Evolutionary conservation across 2,113 vertebrate genomes (phyloP).

Genomic region (Corythoichthys haematopterus): DNA sequence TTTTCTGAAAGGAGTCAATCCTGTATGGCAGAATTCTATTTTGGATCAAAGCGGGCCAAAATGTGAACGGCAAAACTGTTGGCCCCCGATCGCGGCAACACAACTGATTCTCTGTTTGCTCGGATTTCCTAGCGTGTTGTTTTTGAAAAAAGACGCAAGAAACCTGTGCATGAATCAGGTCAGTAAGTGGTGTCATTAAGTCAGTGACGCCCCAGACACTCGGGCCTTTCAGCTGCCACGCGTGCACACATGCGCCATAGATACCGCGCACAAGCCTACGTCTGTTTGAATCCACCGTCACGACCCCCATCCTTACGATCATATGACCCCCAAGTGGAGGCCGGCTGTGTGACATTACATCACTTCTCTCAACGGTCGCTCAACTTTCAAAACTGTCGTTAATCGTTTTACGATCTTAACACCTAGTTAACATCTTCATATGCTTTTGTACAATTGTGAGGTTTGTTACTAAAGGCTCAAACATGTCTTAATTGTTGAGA

Average conservation of each 20-base stretch:
- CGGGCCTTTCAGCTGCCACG: constrained; percentile 57
- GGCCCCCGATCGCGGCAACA: constrained; percentile 35
- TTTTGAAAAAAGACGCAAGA: constrained; percentile 56
- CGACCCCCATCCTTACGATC: constrained; percentile 26
- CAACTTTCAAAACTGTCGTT: neutral
- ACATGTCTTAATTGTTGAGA: neutral
- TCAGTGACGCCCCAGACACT: constrained; percentile 58
- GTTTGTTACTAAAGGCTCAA: neutral
- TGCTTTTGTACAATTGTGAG: neutral
- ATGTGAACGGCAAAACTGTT: constrained; percentile 27
- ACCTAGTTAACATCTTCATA: neutral
- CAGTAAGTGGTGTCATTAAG: constrained; percentile 71
- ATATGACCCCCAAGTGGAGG: constrained; percentile 16
- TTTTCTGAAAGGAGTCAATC: constrained; percentile 22
- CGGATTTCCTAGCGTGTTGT: constrained; percentile 48
- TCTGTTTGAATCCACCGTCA: constrained; percentile 54
- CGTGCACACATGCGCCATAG: constrained; percentile 64
- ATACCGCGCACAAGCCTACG: constrained; percentile 58
- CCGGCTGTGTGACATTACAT: constrained; percentile 41
- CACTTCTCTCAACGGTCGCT: constrained; percentile 35
- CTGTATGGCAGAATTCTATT: constrained; percentile 27
- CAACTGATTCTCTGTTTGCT: constrained; percentile 67
- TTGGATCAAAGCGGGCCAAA: constrained; percentile 44
- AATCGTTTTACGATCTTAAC: constrained; percentile 4
- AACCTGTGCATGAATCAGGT: constrained; percentile 65